These are phyloP conservation scores for Xestia xanthographa DNA, from an alignment of 2,888 invertebrate genomes.

Conservation along the genomic window DNA sequence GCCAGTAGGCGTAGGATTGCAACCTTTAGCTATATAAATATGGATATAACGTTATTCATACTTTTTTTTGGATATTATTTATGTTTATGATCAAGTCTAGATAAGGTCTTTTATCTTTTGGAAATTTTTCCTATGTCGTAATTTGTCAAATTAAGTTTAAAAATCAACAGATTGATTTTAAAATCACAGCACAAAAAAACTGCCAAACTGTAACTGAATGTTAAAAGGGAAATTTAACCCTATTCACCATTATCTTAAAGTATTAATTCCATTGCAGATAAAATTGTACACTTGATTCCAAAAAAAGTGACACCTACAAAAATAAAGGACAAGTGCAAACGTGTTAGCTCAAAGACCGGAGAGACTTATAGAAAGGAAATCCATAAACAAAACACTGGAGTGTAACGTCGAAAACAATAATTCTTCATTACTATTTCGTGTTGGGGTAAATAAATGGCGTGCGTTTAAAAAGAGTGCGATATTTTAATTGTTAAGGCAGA, in stretches of 20 bases:
- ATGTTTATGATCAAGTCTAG: background rate
- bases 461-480: conserved; percentile 68
- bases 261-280: conserved; percentile 25
- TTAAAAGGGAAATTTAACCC: background rate
- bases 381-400: conserved; percentile 87
- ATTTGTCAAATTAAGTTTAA: background rate
- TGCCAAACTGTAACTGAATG: background rate
- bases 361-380: conserved; percentile 87
- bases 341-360: conserved; percentile 83
- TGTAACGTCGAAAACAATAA: conserved; percentile 89
- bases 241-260: conserved; percentile 16
- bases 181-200: background rate
- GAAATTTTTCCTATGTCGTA: background rate
- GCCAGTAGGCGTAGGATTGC: conserved; percentile 3
- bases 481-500: background rate
- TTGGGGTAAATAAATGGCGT: conserved; percentile 71
- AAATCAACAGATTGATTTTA: background rate
- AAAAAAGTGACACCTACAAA: conserved; percentile 75
- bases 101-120: background rate
- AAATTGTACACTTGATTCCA: conserved; percentile 64
- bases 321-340: conserved; percentile 83
- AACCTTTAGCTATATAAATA: conserved; percentile 8
- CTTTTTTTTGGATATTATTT: background rate
- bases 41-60: background rate
- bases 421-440: conserved; percentile 84